A percentile compares a stretch with the other conserved stretches of the same genome.
Conservation (phyloP, 2,113 vertebrate species). For the Mola mola region DNA sequence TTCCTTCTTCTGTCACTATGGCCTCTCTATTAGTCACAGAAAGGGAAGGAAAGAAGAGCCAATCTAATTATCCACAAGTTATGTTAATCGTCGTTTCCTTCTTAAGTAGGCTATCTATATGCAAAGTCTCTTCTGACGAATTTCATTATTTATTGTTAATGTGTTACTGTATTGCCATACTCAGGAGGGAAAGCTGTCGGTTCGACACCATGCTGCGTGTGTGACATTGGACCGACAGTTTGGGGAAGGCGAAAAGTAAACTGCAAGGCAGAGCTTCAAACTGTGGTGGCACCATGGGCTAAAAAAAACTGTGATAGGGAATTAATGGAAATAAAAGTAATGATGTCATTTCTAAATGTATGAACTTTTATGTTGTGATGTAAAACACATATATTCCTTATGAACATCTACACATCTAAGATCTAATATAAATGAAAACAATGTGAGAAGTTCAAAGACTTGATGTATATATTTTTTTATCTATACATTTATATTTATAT, state of each 20-base stretch:
- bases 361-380: neutral
- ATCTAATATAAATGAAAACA: too few relatives aligned
- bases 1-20: conserved; percentile 59
- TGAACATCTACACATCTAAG: too few relatives aligned
- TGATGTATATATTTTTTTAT: too few relatives aligned
- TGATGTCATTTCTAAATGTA: neutral
- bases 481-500: too few relatives aligned
- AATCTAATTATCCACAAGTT: conserved; percentile 81
- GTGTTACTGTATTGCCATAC: conserved; percentile 75
- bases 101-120: conserved; percentile 88
- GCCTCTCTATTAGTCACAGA: conserved; percentile 62
- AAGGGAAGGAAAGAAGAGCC: conserved; percentile 54
- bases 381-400: neutral
- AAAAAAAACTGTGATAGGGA: neutral
- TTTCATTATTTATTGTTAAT: conserved; percentile 87
- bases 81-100: conserved; percentile 78
- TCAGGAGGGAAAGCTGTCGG: conserved; percentile 64
- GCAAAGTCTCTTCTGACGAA: conserved; percentile 84
- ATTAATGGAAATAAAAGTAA: neutral
- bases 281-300: neutral
- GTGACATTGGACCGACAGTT: conserved; percentile 15
- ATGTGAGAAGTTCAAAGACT: too few relatives aligned
- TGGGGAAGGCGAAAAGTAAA: conserved; percentile 13
- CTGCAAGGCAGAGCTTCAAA: conserved; percentile 1
- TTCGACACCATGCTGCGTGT: conserved; percentile 34